Evolutionary conservation across 53 echinoderm and acorn worm genomes (phyloP).

Genomic region (Mesocentrotus franciscanus): DNA sequence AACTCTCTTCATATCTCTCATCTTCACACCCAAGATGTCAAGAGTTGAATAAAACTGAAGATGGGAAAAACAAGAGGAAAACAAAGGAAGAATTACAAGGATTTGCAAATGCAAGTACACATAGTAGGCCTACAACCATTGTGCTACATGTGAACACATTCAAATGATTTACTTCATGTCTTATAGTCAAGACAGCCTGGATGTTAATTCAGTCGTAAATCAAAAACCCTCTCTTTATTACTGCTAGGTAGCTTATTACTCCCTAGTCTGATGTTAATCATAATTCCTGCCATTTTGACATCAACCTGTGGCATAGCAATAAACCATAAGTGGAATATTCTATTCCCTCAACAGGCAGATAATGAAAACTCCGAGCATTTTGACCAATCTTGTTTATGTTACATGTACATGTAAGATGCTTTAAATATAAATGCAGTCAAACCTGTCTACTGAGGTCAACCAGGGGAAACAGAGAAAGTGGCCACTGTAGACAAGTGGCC

Average conservation of each 20-base stretch:
- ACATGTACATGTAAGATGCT: no score
- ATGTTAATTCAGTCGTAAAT: slow-evolving; percentile 1
- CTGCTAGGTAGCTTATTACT: not conserved
- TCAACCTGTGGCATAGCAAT: not conserved
- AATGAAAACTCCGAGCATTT: not conserved
- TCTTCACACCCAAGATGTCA: no score
- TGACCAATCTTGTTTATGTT: no score
- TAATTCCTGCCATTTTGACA: not conserved
- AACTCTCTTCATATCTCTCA: no score
- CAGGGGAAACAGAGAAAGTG: no score
- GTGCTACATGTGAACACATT: not conserved
- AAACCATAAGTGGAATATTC: not conserved
- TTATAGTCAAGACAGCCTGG: not conserved
- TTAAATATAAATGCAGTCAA: no score
- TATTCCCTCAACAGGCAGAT: not conserved
- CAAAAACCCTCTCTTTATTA: not conserved
- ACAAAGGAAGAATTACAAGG: not conserved
- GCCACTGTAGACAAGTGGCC: no score
- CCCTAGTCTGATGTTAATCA: slow-evolving; percentile 13
- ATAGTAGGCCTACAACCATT: not conserved
- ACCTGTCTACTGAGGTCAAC: no score
- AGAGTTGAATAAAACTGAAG: no score
- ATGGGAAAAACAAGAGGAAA: no score
- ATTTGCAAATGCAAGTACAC: not conserved
- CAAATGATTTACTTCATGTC: slow-evolving; percentile 19